phyloP scores from a whole-genome alignment of 2,888 invertebrate genomes.

The Dilophus febrilis region DNA sequence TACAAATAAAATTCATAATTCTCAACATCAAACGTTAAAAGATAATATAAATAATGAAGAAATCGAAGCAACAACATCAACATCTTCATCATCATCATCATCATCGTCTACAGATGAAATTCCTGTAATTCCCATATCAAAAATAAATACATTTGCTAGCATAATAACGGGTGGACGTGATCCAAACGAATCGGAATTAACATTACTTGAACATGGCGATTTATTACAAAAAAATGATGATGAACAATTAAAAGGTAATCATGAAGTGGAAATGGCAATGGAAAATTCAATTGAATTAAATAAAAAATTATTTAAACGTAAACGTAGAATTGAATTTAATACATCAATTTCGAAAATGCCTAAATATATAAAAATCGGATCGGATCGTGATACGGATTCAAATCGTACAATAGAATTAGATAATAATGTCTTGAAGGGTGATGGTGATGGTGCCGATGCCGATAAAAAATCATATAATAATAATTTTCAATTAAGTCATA shows the following conservation, averaged over 20 bases:
- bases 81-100: too few species aligned
- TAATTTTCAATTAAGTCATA: slow-evolving; percentile 17
- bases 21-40: not conserved
- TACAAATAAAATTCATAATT: not conserved
- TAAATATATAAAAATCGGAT: too few species aligned
- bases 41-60: not conserved
- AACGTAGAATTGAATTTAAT: slow-evolving; percentile 33
- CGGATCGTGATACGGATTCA: too few species aligned
- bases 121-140: not conserved
- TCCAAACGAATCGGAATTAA: slow-evolving; percentile 9
- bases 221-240: slow-evolving; percentile 33
- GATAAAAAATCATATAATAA: too few species aligned
- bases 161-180: slow-evolving; percentile 12
- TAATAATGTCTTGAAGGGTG: too few species aligned
- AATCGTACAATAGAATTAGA: too few species aligned
- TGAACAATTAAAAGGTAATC: slow-evolving; percentile 23
- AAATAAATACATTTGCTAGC: slow-evolving; percentile 9
- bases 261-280: slow-evolving; percentile 16
- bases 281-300: too few species aligned
- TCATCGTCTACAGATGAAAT: not conserved
- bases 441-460: too few species aligned
- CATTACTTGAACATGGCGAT: slow-evolving; percentile 9
- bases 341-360: too few species aligned
- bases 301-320: slow-evolving; percentile 37
- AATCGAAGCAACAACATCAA: too few species aligned